A percentile compares a stretch with the other conserved stretches of the same genome.
Conservation (phyloP, 2,888 invertebrate genomes). For the Adela reaumurella region DNA sequence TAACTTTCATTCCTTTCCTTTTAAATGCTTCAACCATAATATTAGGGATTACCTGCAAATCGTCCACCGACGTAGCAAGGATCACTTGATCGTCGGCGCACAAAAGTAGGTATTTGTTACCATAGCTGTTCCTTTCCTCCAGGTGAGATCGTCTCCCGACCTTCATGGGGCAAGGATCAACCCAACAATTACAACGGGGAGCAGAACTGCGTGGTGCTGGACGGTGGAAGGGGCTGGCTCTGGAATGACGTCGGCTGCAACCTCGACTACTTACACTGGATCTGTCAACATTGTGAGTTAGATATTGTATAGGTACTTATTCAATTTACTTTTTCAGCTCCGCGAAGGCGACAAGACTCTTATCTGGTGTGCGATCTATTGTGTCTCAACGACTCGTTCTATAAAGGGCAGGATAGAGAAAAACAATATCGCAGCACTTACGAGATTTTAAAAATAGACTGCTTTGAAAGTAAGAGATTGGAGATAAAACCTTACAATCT, state of each 20-base stretch:
- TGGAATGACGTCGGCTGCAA: conserved; percentile 96
- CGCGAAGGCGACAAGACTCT: no score
- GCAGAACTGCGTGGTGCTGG: conserved; percentile 91
- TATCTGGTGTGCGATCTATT: no score
- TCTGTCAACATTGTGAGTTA: conserved; percentile 84
- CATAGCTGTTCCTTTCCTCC: conserved; percentile 14
- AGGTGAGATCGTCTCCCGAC: conserved; percentile 76
- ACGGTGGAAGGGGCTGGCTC: conserved; percentile 85
- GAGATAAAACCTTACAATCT: no score
- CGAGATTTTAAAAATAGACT: no score
- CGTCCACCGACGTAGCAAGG: no score
- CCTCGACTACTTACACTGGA: conserved; percentile 88
- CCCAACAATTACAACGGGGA: conserved; percentile 95
- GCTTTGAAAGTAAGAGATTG: no score
- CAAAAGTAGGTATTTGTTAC: not conserved
- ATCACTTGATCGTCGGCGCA: no score
- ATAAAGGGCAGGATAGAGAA: no score
- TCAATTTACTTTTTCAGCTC: no score
- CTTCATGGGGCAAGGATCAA: conserved; percentile 91
- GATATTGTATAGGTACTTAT: not conserved
- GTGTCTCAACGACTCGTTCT: no score
- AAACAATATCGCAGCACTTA: no score
- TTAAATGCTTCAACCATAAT: not conserved
- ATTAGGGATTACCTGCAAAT: not conserved
- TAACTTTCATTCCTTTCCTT: no score